A percentile compares a stretch with the other conserved stretches of the same genome.
Conservation (phyloP, 1,140 invertebrate genomes). For the Polyergus mexicanus region DNA sequence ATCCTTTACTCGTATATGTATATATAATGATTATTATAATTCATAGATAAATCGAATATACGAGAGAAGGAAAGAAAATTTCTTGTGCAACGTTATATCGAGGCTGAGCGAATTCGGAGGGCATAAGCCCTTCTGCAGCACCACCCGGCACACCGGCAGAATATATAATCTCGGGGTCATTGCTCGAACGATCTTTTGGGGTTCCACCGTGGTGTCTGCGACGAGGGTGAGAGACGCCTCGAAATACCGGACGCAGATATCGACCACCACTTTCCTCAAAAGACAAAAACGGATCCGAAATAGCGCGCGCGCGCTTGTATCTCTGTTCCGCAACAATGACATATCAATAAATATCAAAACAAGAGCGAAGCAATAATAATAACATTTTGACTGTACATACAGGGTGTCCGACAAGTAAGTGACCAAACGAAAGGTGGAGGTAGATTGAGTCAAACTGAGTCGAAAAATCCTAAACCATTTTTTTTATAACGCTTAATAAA, state of each 20-base stretch:
- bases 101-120: slow-evolving; percentile 57
- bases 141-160: slow-evolving; percentile 63
- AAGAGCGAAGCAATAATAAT: neutral
- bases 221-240: slow-evolving; percentile 78
- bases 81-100: neutral
- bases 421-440: no score
- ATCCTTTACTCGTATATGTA: neutral
- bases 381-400: neutral
- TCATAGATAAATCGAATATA: neutral
- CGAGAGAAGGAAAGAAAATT: slow-evolving; percentile 1
- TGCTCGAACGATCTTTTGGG: slow-evolving; percentile 84
- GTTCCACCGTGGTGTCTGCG: slow-evolving; percentile 75
- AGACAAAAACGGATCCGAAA: slow-evolving; percentile 62
- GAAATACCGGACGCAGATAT: slow-evolving; percentile 72
- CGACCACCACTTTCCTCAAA: slow-evolving; percentile 76
- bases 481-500: no score
- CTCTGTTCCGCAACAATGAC: neutral
- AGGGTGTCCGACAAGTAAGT: no score
- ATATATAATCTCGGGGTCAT: slow-evolving; percentile 82
- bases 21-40: slow-evolving; percentile 10
- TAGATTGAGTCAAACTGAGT: no score
- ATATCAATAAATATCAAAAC: slow-evolving; percentile 7
- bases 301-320: neutral
- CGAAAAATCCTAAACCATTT: no score
- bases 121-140: slow-evolving; percentile 36